Conservation (phyloP, 2,113 vertebrate species). For the Cochlearius cochlearius region DNA sequence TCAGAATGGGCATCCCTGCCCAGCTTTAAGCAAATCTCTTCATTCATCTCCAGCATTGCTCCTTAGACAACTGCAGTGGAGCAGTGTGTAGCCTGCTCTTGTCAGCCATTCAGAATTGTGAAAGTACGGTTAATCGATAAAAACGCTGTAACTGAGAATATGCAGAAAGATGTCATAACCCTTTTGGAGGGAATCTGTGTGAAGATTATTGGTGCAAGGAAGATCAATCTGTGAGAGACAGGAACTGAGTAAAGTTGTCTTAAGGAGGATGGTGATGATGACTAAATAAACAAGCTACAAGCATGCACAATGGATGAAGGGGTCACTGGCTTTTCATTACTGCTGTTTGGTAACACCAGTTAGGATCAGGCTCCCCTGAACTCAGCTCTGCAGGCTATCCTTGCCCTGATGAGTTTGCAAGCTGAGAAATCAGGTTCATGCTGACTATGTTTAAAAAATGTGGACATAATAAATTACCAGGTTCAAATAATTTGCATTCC, state of each 20-base stretch:
- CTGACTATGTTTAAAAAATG: slow-evolving; percentile 24
- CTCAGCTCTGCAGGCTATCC: slow-evolving; percentile 31
- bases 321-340: background rate
- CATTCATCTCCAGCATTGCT: background rate
- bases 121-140: background rate
- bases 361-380: slow-evolving; percentile 37
- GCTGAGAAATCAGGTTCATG: slow-evolving; percentile 33
- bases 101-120: background rate
- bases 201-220: background rate
- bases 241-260: background rate
- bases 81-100: background rate
- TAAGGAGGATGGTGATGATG: background rate
- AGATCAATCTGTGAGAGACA: background rate
- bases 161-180: background rate
- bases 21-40: background rate
- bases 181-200: background rate
- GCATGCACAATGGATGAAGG: background rate
- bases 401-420: slow-evolving; percentile 35
- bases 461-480: slow-evolving; percentile 12
- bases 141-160: background rate
- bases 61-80: background rate
- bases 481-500: slow-evolving; percentile 39
- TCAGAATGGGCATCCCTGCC: background rate
- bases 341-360: background rate
- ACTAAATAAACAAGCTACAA: background rate